phyloP scores from a whole-genome alignment of 2,888 invertebrate species.

The Clusia tigrina region DNA sequence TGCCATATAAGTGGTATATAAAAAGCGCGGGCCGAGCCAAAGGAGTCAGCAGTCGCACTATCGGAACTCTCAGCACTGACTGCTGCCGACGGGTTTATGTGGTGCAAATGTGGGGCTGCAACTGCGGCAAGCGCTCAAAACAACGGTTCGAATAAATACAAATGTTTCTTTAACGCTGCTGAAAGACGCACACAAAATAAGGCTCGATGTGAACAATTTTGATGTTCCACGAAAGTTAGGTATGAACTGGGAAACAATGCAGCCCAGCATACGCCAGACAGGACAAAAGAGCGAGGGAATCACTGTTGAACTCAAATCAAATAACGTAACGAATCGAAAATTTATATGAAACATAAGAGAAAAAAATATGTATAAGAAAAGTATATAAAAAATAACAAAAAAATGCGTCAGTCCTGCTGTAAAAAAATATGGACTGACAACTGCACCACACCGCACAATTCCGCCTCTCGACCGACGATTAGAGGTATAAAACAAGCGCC shows the following conservation, averaged over 20 bases:
- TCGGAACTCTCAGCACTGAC: background rate
- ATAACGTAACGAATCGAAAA: conserved; percentile 44
- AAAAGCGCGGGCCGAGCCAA: background rate
- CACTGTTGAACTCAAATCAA: conserved; percentile 10
- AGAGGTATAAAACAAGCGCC: background rate
- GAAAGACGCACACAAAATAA: too few relatives aligned
- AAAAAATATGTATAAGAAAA: too few relatives aligned
- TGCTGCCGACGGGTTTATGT: conserved; percentile 15
- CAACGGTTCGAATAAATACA: too few relatives aligned
- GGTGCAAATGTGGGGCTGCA: conserved; percentile 8
- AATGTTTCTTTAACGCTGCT: too few relatives aligned
- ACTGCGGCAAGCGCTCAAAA: background rate
- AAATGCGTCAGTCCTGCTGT: conserved; percentile 1
- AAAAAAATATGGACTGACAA: too few relatives aligned
- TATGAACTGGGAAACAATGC: too few relatives aligned
- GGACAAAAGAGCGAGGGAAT: background rate
- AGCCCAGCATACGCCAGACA: background rate
- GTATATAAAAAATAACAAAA: conserved; percentile 18
- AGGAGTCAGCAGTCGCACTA: background rate
- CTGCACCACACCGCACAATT: background rate
- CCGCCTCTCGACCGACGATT: background rate
- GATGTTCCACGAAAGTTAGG: too few relatives aligned
- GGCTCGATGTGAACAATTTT: too few relatives aligned
- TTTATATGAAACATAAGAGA: conserved; percentile 38
- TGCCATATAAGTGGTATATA: background rate